These are phyloP conservation scores for Ceriagrion tenellum DNA, from an alignment of 2,888 invertebrate genomes.

Conservation along the genomic window DNA sequence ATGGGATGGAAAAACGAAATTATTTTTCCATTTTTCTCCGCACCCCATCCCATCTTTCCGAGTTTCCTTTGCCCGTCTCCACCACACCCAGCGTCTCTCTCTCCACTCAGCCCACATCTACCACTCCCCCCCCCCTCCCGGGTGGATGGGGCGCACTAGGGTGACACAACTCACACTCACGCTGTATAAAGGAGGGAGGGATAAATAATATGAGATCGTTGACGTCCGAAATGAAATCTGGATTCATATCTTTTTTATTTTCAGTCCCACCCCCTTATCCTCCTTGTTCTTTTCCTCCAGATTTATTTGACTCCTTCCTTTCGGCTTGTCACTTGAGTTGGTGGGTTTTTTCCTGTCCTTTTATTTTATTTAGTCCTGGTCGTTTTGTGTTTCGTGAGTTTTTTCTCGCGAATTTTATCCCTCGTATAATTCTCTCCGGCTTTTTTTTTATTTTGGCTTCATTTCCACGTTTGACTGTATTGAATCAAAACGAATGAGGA, in stretches of 20 bases:
- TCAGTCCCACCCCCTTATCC: background rate
- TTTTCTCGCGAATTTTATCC: background rate
- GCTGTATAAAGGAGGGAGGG: background rate
- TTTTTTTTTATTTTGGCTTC: background rate
- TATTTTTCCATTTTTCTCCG: background rate
- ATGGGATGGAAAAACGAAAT: background rate
- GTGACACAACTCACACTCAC: background rate
- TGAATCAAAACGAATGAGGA: no score
- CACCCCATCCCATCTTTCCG: background rate
- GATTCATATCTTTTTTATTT: background rate
- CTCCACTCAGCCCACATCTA: background rate
- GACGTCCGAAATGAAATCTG: conserved; percentile 18
- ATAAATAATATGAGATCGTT: background rate
- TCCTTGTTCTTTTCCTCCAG: background rate
- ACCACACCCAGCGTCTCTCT: background rate
- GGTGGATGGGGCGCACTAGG: background rate
- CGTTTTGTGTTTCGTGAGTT: background rate
- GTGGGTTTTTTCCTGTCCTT: background rate
- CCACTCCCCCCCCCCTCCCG: background rate
- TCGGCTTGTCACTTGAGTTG: background rate
- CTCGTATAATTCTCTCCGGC: background rate
- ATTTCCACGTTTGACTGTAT: no score
- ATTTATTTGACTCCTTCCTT: background rate
- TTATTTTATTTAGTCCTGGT: background rate
- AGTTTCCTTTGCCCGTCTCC: background rate